Evolutionary conservation across 2,113 vertebrate genomes (phyloP).

Genomic region (Platichthys stellatus): DNA sequence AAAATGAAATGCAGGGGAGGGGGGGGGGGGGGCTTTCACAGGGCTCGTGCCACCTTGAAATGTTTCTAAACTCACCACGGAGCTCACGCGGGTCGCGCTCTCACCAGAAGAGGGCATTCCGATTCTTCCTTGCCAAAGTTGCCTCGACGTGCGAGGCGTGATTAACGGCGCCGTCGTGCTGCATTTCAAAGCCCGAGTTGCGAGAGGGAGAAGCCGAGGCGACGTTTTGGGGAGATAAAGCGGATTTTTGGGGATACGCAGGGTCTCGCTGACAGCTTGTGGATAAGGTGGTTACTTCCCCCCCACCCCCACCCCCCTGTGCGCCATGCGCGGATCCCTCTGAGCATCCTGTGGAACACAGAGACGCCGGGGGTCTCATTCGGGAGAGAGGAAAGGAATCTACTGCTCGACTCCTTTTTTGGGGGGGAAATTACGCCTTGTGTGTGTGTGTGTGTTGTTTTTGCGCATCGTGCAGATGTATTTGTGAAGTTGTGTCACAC

Average conservation of each 20-base stretch:
- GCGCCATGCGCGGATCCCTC: conserved; percentile 61
- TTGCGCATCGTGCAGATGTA: conserved; percentile 44
- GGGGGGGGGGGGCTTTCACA: neutral
- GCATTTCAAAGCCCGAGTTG: conserved; percentile 46
- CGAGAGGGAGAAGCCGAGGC: conserved; percentile 8
- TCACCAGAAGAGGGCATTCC: conserved; percentile 86
- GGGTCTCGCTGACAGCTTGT: conserved; percentile 43
- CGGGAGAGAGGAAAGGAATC: conserved; percentile 29
- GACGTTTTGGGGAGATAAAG: conserved; percentile 1
- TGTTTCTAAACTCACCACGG: neutral
- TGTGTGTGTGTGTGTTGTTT: conserved; percentile 14
- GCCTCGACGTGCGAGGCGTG: conserved; percentile 70
- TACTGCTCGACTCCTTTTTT: conserved; percentile 28
- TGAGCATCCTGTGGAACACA: conserved; percentile 50
- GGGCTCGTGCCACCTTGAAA: neutral
- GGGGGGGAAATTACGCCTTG: conserved; percentile 39
- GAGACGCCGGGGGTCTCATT: conserved; percentile 30
- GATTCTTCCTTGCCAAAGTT: conserved; percentile 81
- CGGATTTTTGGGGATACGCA: neutral
- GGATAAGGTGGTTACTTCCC: conserved; percentile 28
- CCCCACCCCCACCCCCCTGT: conserved; percentile 23
- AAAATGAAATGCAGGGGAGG: too few species aligned
- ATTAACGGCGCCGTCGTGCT: conserved; percentile 68
- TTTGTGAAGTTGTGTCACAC: conserved; percentile 30
- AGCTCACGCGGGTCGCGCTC: conserved; percentile 59